These are phyloP conservation scores for Rutpela maculata DNA, from an alignment of 2,888 invertebrate genomes.

Conservation along the genomic window DNA sequence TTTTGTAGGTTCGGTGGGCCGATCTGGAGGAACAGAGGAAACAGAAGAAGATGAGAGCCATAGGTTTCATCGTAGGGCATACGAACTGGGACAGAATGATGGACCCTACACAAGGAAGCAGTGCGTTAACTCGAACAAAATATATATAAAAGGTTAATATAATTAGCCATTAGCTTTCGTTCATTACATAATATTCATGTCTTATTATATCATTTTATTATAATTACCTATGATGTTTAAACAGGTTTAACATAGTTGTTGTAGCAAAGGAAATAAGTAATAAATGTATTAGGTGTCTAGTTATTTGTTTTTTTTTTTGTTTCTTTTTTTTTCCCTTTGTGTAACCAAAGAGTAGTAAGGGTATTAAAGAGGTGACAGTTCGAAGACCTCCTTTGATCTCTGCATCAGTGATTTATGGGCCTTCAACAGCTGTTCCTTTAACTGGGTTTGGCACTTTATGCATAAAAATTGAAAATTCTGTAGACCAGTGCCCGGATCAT, in stretches of 20 bases:
- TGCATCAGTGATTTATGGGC: too few relatives aligned
- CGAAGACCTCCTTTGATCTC: too few relatives aligned
- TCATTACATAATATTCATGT: slow-evolving; percentile 6
- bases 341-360: too few relatives aligned
- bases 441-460: too few relatives aligned
- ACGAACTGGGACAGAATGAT: slow-evolving; percentile 98
- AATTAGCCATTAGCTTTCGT: neutral
- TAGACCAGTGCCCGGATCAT: too few relatives aligned
- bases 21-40: slow-evolving; percentile 95
- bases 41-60: slow-evolving; percentile 94
- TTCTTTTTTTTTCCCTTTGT: too few relatives aligned
- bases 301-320: neutral
- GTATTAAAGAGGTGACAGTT: too few relatives aligned
- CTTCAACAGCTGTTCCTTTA: too few relatives aligned
- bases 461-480: too few relatives aligned
- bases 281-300: neutral
- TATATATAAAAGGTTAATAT: slow-evolving; percentile 80
- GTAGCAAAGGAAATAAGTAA: slow-evolving; percentile 3
- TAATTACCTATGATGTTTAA: neutral
- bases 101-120: slow-evolving; percentile 91
- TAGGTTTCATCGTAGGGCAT: slow-evolving; percentile 97
- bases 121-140: slow-evolving; percentile 93
- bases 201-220: neutral
- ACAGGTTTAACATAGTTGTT: neutral
- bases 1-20: slow-evolving; percentile 96